These are phyloP conservation scores for Palythoa heliodiscus DNA, from an alignment of 92 coral and sea anemone genomes.

Conservation along the genomic window DNA sequence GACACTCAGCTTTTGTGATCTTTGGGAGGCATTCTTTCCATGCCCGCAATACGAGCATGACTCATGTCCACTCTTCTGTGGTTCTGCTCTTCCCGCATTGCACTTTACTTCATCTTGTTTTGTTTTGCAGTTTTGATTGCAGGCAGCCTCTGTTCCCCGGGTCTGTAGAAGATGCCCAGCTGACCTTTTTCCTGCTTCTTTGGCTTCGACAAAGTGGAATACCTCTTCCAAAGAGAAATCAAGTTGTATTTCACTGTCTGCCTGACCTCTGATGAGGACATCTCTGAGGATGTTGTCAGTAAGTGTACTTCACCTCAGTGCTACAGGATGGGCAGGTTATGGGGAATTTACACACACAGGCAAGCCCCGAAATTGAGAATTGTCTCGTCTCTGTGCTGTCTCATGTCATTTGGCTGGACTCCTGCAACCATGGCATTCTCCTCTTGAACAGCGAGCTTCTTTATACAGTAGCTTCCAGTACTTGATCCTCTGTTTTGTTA, in stretches of 20 bases:
- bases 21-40: conserved; percentile 60
- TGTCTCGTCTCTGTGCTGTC: conserved; percentile 60
- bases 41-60: conserved; percentile 66
- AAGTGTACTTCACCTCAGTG: no score
- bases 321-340: background rate
- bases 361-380: conserved; percentile 49
- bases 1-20: conserved; percentile 55
- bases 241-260: no score
- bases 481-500: conserved; percentile 53
- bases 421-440: conserved; percentile 72
- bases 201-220: conserved; percentile 28
- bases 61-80: conserved; percentile 37
- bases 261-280: no score
- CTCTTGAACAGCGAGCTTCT: conserved; percentile 63
- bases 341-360: background rate
- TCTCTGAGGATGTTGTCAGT: no score
- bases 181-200: conserved; percentile 26
- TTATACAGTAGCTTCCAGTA: conserved; percentile 54
- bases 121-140: conserved; percentile 52
- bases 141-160: conserved; percentile 56
- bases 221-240: conserved; percentile 41
- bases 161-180: conserved; percentile 59
- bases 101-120: conserved; percentile 43
- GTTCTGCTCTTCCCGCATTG: conserved; percentile 17
- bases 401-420: conserved; percentile 64